Conservation (phyloP, 2,113 vertebrate genomes). For the Sakesphorus luctuosus region DNA sequence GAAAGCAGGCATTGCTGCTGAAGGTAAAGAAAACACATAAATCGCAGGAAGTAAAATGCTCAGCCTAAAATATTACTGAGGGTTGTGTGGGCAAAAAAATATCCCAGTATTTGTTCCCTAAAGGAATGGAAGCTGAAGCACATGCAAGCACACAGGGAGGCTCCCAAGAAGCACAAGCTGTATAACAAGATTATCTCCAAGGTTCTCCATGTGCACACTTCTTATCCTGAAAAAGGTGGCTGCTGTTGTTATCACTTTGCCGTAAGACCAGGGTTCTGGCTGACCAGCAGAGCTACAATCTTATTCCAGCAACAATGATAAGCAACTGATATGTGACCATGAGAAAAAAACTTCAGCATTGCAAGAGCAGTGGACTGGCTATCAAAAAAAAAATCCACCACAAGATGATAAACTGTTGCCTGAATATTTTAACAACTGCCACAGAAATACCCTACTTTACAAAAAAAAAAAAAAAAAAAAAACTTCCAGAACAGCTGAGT, state of each 20-base stretch:
- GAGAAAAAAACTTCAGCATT: neutral
- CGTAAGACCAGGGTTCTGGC: neutral
- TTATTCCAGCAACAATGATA: neutral
- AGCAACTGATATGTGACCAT: neutral
- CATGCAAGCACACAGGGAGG: accelerated
- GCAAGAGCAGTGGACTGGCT: neutral
- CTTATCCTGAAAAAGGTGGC: neutral
- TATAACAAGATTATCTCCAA: neutral
- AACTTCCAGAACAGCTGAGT: neutral
- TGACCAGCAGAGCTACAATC: neutral
- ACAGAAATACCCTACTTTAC: neutral
- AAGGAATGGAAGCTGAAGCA: neutral
- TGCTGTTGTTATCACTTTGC: neutral
- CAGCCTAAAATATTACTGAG: neutral
- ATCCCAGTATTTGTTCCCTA: neutral
- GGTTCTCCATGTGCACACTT: neutral
- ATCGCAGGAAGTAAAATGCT: neutral
- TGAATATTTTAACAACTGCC: neutral
- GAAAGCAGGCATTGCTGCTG: neutral
- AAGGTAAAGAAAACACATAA: neutral
- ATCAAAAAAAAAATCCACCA: neutral
- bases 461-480: neutral
- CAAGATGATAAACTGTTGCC: neutral
- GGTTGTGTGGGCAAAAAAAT: neutral
- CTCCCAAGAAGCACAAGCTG: neutral